A percentile compares a stretch with the other conserved stretches of the same genome.
phyloP scores from a whole-genome alignment of 2,113 vertebrate genomes.

The Ellobius talpinus region DNA sequence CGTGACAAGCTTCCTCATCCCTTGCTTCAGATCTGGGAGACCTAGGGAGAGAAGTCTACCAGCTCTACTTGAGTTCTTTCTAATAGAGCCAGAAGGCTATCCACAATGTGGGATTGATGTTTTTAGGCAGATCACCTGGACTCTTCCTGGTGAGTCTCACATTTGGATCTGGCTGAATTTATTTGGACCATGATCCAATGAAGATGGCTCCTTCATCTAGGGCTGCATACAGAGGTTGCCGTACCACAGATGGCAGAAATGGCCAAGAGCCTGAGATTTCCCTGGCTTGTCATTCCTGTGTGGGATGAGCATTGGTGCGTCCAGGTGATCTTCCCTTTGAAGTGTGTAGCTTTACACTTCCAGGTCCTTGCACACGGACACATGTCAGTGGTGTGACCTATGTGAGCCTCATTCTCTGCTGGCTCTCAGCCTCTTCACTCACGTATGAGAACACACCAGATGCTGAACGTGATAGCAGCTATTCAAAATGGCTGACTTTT shows the following conservation, averaged over 20 bases:
- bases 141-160: neutral
- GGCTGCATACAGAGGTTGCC: neutral
- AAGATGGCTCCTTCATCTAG: neutral
- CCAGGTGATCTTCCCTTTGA: neutral
- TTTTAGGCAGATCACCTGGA: too few species aligned
- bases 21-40: neutral
- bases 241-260: neutral
- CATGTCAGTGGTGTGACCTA: too few species aligned
- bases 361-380: neutral
- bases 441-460: neutral
- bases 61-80: too few species aligned
- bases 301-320: neutral
- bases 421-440: neutral
- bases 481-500: neutral
- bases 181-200: neutral
- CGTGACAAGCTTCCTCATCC: neutral
- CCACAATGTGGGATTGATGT: neutral
- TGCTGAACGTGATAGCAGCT: neutral
- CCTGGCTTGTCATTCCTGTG: neutral
- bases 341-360: neutral
- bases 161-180: neutral
- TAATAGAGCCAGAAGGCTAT: neutral
- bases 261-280: neutral
- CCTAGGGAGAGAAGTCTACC: too few species aligned
- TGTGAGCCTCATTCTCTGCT: neutral